Evolutionary conservation across 2,113 vertebrate species (phyloP).

Genomic region (Myotis yumanensis): DNA sequence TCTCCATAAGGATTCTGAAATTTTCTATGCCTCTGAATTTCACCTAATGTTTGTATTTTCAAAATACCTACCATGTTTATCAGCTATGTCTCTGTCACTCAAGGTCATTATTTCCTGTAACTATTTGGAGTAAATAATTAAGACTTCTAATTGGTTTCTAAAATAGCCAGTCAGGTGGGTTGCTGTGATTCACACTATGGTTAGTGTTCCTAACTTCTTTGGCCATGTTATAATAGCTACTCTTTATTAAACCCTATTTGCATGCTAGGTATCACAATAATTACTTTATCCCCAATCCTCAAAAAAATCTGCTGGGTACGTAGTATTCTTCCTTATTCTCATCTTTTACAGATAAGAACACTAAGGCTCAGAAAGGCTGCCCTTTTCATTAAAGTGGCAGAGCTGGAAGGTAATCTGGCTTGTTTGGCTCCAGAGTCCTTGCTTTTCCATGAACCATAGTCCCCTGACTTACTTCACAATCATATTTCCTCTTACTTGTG

Average conservation of each 20-base stretch:
- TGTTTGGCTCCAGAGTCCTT: not conserved
- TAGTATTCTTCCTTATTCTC: slow-evolving; percentile 7
- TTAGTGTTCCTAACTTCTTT: not conserved
- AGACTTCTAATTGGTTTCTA: not conserved
- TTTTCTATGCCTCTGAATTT: not conserved
- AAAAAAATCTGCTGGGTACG: not conserved
- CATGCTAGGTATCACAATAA: not conserved
- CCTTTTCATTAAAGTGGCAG: not conserved
- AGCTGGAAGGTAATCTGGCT: not conserved
- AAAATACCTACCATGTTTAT: not conserved
- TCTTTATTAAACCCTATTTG: slow-evolving; percentile 33
- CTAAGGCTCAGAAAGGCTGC: not conserved
- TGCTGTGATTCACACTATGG: not conserved
- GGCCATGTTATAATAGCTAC: not conserved
- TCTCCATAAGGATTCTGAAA: not conserved
- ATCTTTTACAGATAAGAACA: not conserved
- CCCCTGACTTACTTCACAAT: not conserved
- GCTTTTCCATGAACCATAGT: not conserved
- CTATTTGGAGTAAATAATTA: slow-evolving; percentile 34
- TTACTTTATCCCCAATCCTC: not conserved
- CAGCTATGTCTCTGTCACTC: not conserved
- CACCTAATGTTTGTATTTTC: not conserved
- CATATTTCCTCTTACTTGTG: not conserved
- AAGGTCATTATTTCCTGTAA: slow-evolving; percentile 3
- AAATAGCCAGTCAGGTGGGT: not conserved